phyloP scores from a whole-genome alignment of 2,113 vertebrate genomes.

The Corydoras sp. region DNA sequence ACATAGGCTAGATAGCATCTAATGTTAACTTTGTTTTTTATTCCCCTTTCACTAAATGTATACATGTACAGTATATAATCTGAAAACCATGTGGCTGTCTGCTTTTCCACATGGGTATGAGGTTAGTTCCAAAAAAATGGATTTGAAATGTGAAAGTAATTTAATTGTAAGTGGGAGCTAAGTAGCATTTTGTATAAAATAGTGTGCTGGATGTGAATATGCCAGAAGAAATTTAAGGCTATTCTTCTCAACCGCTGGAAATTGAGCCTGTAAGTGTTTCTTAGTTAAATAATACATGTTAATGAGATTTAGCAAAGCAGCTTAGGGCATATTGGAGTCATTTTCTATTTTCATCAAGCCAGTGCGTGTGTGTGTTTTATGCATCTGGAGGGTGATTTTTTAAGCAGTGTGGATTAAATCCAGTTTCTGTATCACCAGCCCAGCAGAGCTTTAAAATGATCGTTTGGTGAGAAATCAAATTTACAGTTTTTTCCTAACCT shows the following conservation, averaged over 20 bases:
- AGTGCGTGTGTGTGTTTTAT: not conserved
- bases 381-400: not conserved
- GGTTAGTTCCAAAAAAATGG: no score
- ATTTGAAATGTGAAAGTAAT: no score
- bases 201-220: conserved; percentile 1
- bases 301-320: conserved; percentile 48
- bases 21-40: no score
- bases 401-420: conserved; percentile 37
- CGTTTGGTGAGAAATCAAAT: no score
- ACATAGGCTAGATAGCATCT: no score
- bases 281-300: conserved; percentile 41
- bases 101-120: no score
- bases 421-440: conserved; percentile 25
- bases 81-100: no score
- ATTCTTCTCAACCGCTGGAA: conserved; percentile 33
- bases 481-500: no score
- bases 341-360: conserved; percentile 38
- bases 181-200: not conserved
- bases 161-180: not conserved
- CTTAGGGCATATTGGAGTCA: conserved; percentile 38
- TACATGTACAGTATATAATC: no score
- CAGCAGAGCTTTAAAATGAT: conserved; percentile 1
- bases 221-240: not conserved
- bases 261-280: conserved; percentile 19
- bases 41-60: no score